Evolutionary conservation across 2,888 invertebrate genomes (phyloP).

Genomic region (Drosophila mimetica): DNA sequence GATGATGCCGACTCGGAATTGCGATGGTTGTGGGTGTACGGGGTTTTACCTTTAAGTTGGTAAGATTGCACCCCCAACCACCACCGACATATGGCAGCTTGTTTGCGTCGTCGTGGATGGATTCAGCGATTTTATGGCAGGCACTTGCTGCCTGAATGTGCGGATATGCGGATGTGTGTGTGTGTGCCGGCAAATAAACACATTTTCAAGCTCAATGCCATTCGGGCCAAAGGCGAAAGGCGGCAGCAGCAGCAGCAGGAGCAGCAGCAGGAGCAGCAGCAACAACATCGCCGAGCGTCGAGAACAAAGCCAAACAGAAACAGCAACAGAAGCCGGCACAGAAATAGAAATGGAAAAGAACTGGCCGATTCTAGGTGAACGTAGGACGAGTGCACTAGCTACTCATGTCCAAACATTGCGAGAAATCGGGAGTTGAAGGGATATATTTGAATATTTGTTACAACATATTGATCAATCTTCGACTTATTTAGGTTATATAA

Average conservation of each 20-base stretch:
- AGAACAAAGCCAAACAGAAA: slow-evolving; percentile 71
- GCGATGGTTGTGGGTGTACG: slow-evolving; percentile 10
- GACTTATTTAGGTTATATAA: no score
- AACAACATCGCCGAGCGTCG: slow-evolving; percentile 27
- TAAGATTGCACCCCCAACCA: slow-evolving; percentile 31
- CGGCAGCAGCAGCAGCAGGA: slow-evolving; percentile 21
- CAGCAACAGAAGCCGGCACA: slow-evolving; percentile 54
- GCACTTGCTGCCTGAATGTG: slow-evolving; percentile 60
- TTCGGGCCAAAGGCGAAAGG: slow-evolving; percentile 42
- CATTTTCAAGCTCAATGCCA: slow-evolving; percentile 80
- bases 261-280: slow-evolving; percentile 20
- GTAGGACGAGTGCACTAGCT: slow-evolving; percentile 2
- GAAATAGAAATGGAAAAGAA: slow-evolving; percentile 70
- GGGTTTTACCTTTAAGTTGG: slow-evolving; percentile 2
- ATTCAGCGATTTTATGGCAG: slow-evolving; percentile 77
- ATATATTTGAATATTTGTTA: background rate
- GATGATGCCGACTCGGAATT: slow-evolving; percentile 35
- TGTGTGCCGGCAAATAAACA: slow-evolving; percentile 70
- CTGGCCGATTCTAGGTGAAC: slow-evolving; percentile 31
- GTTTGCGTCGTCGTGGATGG: slow-evolving; percentile 63
- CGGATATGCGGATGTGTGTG: slow-evolving; percentile 4
- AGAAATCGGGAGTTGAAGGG: slow-evolving; percentile 1
- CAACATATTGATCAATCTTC: no score
- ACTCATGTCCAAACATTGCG: slow-evolving; percentile 9
- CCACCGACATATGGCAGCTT: slow-evolving; percentile 52